Evolutionary conservation across 2,797 vertebrate genomes (phyloP).

Genomic region (Carcharodon carcharias): DNA sequence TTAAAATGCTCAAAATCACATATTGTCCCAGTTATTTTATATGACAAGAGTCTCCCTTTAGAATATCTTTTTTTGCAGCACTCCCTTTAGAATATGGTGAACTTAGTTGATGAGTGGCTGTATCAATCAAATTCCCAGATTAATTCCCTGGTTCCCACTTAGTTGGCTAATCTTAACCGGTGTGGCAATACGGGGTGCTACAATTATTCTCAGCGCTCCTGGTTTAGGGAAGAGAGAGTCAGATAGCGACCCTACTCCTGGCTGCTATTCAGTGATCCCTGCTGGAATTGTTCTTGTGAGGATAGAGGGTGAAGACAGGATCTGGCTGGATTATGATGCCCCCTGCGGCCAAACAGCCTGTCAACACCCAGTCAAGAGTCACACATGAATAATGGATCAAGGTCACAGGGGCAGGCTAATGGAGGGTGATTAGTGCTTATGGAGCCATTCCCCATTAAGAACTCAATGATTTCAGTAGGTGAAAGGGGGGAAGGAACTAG

Average conservation of each 20-base stretch:
- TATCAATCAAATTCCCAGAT: neutral
- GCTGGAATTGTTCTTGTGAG: neutral
- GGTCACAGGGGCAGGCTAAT: neutral
- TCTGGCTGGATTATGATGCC: neutral
- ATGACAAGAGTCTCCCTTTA: neutral
- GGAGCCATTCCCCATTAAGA: neutral
- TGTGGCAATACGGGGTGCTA: neutral
- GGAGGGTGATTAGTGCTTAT: neutral
- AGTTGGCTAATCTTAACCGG: neutral
- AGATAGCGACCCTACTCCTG: neutral
- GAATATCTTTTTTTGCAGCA: no score
- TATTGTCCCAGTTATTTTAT: neutral
- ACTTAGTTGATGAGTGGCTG: neutral
- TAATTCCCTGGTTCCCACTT: neutral
- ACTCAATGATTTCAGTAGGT: neutral
- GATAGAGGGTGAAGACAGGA: no score
- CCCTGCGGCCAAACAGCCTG: neutral
- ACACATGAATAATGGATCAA: neutral
- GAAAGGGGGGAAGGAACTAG: neutral
- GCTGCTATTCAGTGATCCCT: no score
- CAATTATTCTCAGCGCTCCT: neutral
- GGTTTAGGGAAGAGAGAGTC: neutral
- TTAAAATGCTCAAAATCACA: neutral
- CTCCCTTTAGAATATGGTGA: neutral
- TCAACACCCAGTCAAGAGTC: neutral